phyloP scores from a whole-genome alignment of 2,113 vertebrate genomes.

The Microcebus jonahi region DNA sequence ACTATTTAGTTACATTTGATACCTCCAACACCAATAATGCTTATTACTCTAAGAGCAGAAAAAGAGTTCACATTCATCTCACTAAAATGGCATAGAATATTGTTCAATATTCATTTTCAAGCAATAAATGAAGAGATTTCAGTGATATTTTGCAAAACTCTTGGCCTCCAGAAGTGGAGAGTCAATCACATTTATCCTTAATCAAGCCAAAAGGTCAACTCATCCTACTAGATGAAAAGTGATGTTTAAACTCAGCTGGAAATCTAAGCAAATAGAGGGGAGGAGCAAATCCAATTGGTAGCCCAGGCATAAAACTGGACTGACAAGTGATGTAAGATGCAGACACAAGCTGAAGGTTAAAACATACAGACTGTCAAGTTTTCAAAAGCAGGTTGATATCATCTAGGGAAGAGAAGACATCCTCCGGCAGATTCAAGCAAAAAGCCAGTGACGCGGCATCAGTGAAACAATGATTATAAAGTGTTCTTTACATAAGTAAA shows the following conservation, averaged over 20 bases:
- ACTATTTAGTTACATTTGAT: background rate
- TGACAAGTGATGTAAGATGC: background rate
- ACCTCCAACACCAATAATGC: background rate
- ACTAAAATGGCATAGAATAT: background rate
- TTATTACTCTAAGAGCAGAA: background rate
- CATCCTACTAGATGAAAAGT: background rate
- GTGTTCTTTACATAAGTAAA: background rate
- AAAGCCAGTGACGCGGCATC: background rate
- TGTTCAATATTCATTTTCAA: background rate
- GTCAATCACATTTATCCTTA: background rate
- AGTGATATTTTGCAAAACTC: background rate
- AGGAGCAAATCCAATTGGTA: background rate
- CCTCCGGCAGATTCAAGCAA: background rate
- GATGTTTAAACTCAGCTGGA: conserved; percentile 30
- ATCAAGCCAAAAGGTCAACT: conserved; percentile 34
- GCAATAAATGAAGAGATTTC: background rate
- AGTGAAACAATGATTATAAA: background rate
- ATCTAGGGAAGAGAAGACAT: background rate
- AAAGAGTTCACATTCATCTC: background rate
- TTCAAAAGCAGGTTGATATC: background rate
- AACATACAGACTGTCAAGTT: background rate
- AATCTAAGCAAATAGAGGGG: background rate
- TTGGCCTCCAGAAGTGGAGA: background rate
- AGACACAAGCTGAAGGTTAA: background rate
- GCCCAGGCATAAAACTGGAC: background rate